Percentiles rank a stretch among this genome's conserved stretches.
Conservation (phyloP, 92 coral and sea anemone species). For the Siderastrea siderea region DNA sequence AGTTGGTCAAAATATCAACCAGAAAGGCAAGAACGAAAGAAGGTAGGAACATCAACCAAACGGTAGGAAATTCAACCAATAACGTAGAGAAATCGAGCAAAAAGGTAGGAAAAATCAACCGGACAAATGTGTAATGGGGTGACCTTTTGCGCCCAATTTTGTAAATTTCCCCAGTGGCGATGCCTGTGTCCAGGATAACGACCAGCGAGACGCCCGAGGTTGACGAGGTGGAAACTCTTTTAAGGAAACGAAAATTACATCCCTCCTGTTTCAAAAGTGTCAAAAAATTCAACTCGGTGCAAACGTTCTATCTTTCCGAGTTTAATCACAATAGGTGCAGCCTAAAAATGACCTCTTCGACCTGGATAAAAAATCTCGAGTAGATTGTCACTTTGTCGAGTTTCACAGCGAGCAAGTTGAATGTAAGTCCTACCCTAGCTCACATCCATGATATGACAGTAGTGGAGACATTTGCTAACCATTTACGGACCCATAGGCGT, state of each 20-base stretch:
- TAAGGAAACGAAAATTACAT: not conserved
- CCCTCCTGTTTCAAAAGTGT: not conserved
- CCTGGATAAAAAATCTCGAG: not conserved
- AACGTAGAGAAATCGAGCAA: too few relatives aligned
- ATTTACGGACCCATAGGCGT: not conserved
- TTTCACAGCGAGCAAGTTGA: not conserved
- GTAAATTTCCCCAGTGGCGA: too few relatives aligned
- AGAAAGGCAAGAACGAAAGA: too few relatives aligned
- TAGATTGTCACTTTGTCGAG: not conserved
- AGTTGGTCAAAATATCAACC: too few relatives aligned
- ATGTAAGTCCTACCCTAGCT: not conserved
- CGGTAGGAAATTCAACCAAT: too few relatives aligned
- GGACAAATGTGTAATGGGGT: too few relatives aligned
- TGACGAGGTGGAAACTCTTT: not conserved
- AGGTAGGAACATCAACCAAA: too few relatives aligned
- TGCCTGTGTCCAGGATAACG: too few relatives aligned
- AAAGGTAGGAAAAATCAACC: too few relatives aligned
- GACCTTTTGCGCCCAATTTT: too few relatives aligned
- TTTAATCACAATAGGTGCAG: not conserved
- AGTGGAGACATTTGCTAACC: not conserved
- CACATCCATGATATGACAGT: not conserved
- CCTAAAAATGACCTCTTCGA: not conserved
- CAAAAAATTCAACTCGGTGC: not conserved
- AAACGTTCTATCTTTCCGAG: not conserved
- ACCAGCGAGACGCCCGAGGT: too few relatives aligned